phyloP scores from a whole-genome alignment of 2,797 vertebrate genomes.

The Arrhamphus sclerolepis region DNA sequence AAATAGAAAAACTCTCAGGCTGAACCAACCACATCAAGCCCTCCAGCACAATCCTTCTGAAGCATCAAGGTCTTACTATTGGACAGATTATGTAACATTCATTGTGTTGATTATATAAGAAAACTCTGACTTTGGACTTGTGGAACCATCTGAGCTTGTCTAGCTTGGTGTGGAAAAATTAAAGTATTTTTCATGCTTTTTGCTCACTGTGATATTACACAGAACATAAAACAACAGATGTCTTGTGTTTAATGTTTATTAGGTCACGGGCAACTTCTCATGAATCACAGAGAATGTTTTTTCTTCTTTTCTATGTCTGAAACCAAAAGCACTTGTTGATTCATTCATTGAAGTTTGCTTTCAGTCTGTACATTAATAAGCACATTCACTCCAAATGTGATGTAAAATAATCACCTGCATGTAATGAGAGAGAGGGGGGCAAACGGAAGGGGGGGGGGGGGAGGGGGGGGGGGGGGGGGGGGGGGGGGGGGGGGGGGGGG shows the following conservation, averaged over 20 bases:
- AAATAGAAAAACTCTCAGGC: constrained; percentile 13
- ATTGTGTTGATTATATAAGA: constrained; percentile 41
- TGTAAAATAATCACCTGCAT: constrained; percentile 10
- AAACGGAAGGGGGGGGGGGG: too few species aligned
- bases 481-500: too few species aligned
- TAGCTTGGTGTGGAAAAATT: constrained; percentile 10
- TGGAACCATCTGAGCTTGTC: constrained; percentile 15
- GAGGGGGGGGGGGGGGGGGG: too few species aligned
- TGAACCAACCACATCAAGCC: constrained; percentile 37
- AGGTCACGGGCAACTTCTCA: constrained; percentile 4
- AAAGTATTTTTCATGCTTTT: constrained; percentile 13
- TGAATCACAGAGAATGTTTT: neutral
- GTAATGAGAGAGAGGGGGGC: constrained; percentile 14
- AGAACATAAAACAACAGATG: neutral
- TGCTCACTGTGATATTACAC: neutral
- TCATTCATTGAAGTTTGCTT: constrained; percentile 2
- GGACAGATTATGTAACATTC: constrained; percentile 44
- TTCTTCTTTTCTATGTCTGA: constrained; percentile 11
- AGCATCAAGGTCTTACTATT: constrained; percentile 33
- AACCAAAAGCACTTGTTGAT: constrained; percentile 17
- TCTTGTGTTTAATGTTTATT: constrained; percentile 1
- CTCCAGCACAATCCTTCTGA: constrained; percentile 17
- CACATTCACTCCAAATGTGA: constrained; percentile 5
- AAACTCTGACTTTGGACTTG: constrained; percentile 8
- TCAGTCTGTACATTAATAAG: neutral